Conservation (phyloP, 2,797 vertebrate genomes). For the Apodemus agrarius region DNA sequence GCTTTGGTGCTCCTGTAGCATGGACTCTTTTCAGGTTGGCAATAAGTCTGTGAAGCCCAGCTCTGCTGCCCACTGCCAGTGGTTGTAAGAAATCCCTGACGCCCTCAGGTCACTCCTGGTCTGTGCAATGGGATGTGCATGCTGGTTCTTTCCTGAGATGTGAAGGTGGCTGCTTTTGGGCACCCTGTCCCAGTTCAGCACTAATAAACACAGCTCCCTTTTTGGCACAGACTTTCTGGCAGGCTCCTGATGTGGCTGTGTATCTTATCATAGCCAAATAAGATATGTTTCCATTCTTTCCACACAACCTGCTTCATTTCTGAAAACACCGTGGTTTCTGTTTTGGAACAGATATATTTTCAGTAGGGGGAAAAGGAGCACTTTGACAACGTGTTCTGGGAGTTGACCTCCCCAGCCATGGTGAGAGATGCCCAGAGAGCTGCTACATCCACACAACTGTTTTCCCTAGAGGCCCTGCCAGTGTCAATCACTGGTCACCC, state of each 20-base stretch:
- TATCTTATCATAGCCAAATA: neutral
- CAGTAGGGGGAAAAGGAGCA: neutral
- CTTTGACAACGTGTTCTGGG: neutral
- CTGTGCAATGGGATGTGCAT: neutral
- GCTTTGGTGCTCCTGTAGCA: neutral
- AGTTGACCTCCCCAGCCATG: neutral
- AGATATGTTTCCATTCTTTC: neutral
- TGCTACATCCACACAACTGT: neutral
- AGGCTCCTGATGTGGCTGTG: neutral
- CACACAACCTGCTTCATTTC: neutral
- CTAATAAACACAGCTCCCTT: neutral
- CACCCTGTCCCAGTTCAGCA: neutral
- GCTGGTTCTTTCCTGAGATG: neutral
- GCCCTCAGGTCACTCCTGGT: neutral
- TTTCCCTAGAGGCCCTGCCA: neutral
- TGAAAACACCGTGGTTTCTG: neutral
- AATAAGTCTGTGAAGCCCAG: neutral
- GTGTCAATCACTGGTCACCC: neutral
- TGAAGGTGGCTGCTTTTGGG: neutral
- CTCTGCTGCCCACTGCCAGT: neutral
- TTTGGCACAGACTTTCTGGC: neutral
- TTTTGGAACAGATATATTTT: slow-evolving; percentile 13
- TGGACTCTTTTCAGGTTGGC: neutral
- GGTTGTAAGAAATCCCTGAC: neutral
- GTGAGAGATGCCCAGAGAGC: neutral